Percentiles rank a stretch among this genome's conserved stretches.
Evolutionary conservation across 2,888 invertebrate genomes (phyloP).

Genomic region (Germaria angustata): DNA sequence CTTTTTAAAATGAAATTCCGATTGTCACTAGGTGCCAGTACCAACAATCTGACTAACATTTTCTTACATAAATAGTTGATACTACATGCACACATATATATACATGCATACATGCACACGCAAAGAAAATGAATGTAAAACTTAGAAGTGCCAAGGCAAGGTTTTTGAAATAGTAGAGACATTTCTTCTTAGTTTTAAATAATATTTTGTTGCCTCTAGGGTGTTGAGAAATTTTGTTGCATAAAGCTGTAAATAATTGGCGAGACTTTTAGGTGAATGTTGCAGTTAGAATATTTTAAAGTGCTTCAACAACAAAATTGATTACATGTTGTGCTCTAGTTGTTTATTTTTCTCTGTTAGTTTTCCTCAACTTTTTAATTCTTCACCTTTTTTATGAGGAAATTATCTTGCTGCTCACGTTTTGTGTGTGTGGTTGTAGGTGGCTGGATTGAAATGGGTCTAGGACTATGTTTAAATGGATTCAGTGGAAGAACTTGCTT

Average conservation of each 20-base stretch:
- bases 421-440: neutral
- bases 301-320: conserved; percentile 19
- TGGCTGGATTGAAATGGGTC: neutral
- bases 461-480: neutral
- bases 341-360: neutral
- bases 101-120: too few species aligned
- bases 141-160: conserved; percentile 42
- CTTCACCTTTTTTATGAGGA: neutral
- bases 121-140: conserved; percentile 4
- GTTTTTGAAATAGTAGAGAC: conserved; percentile 41
- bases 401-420: conserved; percentile 19
- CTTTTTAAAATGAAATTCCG: neutral
- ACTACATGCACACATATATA: too few species aligned
- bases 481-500: too few species aligned
- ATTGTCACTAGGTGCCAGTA: neutral
- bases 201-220: neutral
- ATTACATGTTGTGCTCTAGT: neutral
- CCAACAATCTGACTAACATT: neutral
- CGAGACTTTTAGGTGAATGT: conserved; percentile 19
- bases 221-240: conserved; percentile 9
- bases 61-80: conserved; percentile 1
- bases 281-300: conserved; percentile 21
- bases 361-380: neutral
- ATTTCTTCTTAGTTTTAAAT: neutral
- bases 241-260: conserved; percentile 42